Conservation (phyloP, 2,113 vertebrate genomes). For the Camarhynchus parvulus region DNA sequence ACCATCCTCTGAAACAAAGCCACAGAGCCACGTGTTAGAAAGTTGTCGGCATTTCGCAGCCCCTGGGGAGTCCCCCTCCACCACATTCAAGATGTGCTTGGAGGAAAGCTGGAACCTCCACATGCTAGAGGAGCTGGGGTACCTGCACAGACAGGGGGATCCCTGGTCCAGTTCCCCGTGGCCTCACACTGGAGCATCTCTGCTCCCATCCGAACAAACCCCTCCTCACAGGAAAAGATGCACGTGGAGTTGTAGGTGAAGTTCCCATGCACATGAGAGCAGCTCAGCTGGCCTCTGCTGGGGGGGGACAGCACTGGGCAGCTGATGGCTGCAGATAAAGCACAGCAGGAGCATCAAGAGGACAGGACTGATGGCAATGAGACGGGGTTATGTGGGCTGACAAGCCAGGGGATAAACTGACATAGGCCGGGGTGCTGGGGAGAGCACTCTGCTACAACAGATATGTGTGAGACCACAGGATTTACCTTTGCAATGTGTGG, state of each 20-base stretch:
- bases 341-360: neutral
- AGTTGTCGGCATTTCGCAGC: neutral
- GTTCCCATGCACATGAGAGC: conserved; percentile 30
- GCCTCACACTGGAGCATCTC: conserved; percentile 66
- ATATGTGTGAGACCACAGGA: neutral
- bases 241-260: conserved; percentile 75
- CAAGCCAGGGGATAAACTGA: neutral
- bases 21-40: neutral
- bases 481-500: conserved; percentile 73
- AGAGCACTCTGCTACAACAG: neutral
- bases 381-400: neutral
- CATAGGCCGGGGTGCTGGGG: no score
- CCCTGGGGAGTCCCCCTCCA: neutral
- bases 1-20: conserved; percentile 28
- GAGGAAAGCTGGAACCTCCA: neutral
- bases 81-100: neutral
- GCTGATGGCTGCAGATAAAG: conserved; percentile 27
- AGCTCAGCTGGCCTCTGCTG: conserved; percentile 60
- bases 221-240: conserved; percentile 74
- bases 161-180: conserved; percentile 73
- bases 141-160: conserved; percentile 80
- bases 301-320: neutral
- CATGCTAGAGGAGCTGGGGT: neutral
- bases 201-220: conserved; percentile 71
- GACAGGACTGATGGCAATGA: neutral